Evolutionary conservation across 2,113 vertebrate genomes (phyloP).

Genomic region (Oenanthe melanoleuca): DNA sequence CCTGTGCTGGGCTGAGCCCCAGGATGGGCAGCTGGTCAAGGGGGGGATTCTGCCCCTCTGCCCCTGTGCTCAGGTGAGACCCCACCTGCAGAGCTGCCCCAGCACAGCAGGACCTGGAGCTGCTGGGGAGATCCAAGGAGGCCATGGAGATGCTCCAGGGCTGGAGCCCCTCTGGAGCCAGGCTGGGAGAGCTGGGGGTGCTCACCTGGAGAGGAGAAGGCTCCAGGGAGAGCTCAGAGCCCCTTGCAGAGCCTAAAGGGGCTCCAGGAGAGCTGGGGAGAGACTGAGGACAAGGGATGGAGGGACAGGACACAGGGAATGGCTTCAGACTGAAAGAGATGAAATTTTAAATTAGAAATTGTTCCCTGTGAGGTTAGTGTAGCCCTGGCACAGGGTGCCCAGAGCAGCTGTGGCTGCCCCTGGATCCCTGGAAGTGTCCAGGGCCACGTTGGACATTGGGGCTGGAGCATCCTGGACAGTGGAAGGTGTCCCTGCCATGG

Average conservation of each 20-base stretch:
- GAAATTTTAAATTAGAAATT: not conserved
- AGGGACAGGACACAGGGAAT: not conserved
- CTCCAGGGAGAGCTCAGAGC: too few relatives aligned
- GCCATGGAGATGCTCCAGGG: not conserved
- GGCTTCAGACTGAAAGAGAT: not conserved
- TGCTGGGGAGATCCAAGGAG: not conserved
- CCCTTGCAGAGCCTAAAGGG: too few relatives aligned
- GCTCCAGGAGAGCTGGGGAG: too few relatives aligned
- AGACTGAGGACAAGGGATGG: too few relatives aligned
- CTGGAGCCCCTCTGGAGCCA: not conserved
- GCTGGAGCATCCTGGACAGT: not conserved
- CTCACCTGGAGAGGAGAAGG: accelerated
- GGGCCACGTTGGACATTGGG: not conserved
- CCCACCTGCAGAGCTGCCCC: not conserved
- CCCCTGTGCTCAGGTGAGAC: not conserved
- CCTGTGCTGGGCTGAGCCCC: not conserved
- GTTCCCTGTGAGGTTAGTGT: accelerated
- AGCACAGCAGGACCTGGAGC: not conserved
- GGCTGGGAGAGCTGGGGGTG: not conserved
- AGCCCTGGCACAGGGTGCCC: not conserved
- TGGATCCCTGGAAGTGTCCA: not conserved
- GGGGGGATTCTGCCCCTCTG: not conserved
- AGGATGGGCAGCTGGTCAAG: not conserved
- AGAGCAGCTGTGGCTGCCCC: not conserved
- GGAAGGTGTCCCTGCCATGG: not conserved